These are phyloP conservation scores for Piscicola geometra DNA, from an alignment of 2,888 invertebrate genomes.

Conservation along the genomic window DNA sequence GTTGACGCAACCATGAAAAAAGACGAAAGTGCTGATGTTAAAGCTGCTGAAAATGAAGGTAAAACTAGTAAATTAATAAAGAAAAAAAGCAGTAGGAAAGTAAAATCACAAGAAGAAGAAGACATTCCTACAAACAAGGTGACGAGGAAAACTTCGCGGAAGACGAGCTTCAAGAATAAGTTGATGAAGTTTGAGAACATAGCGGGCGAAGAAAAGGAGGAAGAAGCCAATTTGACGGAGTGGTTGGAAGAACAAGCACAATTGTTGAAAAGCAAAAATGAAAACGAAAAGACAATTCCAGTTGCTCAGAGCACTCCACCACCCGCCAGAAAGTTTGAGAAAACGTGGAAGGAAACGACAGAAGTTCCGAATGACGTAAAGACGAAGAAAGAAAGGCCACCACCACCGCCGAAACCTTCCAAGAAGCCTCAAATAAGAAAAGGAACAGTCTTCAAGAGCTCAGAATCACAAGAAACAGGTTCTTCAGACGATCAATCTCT, in stretches of 20 bases:
- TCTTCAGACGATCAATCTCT: slow-evolving; percentile 3
- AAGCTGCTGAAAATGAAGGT: background rate
- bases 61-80: background rate
- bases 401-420: slow-evolving; percentile 37
- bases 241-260: slow-evolving; percentile 42
- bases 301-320: slow-evolving; percentile 38
- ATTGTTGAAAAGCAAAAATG: slow-evolving; percentile 33
- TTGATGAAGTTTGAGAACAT: slow-evolving; percentile 5
- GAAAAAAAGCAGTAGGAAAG: slow-evolving; percentile 18
- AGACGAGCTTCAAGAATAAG: slow-evolving; percentile 3
- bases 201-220: background rate
- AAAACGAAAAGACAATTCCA: slow-evolving; percentile 25
- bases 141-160: background rate
- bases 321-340: slow-evolving; percentile 12
- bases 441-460: background rate
- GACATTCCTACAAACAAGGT: background rate
- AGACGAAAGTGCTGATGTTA: background rate
- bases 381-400: slow-evolving; percentile 19
- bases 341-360: background rate
- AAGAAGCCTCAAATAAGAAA: slow-evolving; percentile 10
- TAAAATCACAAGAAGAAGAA: background rate
- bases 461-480: background rate
- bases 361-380: background rate
- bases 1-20: background rate
- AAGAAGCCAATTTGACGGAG: slow-evolving; percentile 35